These are phyloP conservation scores for Nymphicus hollandicus DNA, from an alignment of 2,113 vertebrate species.

Conservation along the genomic window DNA sequence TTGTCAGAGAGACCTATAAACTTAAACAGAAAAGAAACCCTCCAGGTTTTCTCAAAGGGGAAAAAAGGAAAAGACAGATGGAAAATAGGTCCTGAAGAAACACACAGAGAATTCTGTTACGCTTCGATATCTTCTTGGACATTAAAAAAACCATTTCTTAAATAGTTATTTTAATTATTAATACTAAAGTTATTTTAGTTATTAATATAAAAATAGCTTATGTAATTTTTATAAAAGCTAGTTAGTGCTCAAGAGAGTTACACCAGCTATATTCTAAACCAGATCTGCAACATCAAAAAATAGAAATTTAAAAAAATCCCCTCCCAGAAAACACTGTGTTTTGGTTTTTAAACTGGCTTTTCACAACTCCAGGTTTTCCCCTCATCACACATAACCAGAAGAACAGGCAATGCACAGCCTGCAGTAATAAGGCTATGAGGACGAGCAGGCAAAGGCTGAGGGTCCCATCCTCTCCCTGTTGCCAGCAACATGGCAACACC, in stretches of 20 bases:
- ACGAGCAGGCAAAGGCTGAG: neutral
- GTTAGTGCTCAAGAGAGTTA: neutral
- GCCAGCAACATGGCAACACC: neutral
- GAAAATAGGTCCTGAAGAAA: neutral
- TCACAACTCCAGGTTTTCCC: neutral
- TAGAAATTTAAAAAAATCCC: neutral
- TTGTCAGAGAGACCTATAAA: neutral
- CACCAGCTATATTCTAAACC: neutral
- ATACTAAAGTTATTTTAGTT: neutral
- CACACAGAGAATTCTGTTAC: neutral
- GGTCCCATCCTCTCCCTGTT: neutral
- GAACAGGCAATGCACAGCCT: neutral
- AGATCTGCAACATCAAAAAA: neutral
- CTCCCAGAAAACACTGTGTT: neutral
- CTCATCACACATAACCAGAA: neutral
- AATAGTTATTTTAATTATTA: neutral
- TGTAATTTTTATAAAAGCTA: neutral
- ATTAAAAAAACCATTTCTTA: neutral
- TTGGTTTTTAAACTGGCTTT: neutral
- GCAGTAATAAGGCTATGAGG: neutral
- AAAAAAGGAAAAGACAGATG: fast-evolving
- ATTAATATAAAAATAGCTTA: neutral
- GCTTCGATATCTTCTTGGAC: neutral
- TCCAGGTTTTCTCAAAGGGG: fast-evolving
- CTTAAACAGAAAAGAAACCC: neutral